A percentile compares a stretch with the other conserved stretches of the same genome.
These are phyloP conservation scores for Dromiciops gliroides DNA, from an alignment of 2,113 vertebrate genomes.

Conservation along the genomic window DNA sequence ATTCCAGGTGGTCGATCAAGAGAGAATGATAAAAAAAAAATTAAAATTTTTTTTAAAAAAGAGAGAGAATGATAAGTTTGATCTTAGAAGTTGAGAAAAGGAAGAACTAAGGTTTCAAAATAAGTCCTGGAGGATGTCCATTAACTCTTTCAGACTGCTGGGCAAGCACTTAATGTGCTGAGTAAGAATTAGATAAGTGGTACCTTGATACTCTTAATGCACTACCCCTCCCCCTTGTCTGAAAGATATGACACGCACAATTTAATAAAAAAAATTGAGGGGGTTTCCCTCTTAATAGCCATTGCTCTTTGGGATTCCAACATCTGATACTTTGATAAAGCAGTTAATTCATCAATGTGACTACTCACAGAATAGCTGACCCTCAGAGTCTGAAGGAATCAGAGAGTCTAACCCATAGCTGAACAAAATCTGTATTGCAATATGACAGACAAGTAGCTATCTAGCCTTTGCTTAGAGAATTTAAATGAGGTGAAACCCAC, in stretches of 20 bases:
- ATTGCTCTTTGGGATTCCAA: neutral
- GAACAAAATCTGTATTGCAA: neutral
- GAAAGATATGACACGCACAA: neutral
- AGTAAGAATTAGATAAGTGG: neutral
- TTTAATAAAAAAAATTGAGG: neutral
- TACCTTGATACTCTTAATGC: neutral
- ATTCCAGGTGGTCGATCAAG: neutral
- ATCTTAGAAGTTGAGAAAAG: neutral
- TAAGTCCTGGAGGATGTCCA: neutral
- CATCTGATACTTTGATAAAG: neutral
- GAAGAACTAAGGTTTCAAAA: neutral
- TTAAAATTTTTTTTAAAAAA: too few species aligned
- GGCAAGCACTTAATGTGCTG: neutral
- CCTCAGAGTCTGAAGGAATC: neutral
- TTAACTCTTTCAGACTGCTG: neutral
- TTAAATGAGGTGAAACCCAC: neutral
- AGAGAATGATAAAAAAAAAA: neutral
- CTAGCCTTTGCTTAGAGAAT: neutral
- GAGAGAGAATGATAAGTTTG: neutral
- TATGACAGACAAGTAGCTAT: neutral
- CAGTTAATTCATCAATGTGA: neutral
- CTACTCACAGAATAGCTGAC: neutral
- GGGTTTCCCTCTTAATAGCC: too few species aligned
- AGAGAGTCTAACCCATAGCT: neutral
- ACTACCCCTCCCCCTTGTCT: rapidly evolving